These are phyloP conservation scores for Megathymus violae DNA, from an alignment of 1,140 invertebrate species.

Conservation along the genomic window DNA sequence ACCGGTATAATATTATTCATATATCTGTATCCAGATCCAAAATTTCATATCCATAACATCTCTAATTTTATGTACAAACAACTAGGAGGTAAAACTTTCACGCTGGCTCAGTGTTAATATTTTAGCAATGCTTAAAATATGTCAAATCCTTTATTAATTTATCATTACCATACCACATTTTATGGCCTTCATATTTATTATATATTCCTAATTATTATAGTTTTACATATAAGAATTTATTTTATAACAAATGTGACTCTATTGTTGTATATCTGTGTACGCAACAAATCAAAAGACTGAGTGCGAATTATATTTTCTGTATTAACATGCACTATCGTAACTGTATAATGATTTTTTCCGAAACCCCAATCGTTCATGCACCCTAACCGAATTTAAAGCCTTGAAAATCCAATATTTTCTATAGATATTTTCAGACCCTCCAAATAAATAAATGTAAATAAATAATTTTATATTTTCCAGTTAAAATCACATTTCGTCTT, in stretches of 20 bases:
- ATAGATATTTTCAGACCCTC: constrained; percentile 13
- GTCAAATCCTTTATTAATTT: too few species aligned
- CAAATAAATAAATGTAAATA: constrained; percentile 9
- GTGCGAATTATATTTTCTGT: constrained; percentile 33
- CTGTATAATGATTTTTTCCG: constrained; percentile 9
- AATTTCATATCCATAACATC: too few species aligned
- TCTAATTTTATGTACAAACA: too few species aligned
- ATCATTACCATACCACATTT: neutral
- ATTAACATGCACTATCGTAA: constrained; percentile 6
- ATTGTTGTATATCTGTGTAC: constrained; percentile 3
- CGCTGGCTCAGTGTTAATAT: too few species aligned
- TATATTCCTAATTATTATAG: too few species aligned
- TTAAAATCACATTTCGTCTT: constrained; percentile 1
- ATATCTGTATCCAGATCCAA: too few species aligned
- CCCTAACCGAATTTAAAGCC: constrained; percentile 19
- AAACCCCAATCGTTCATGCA: neutral
- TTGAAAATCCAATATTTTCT: constrained; percentile 23
- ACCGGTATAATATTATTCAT: too few species aligned
- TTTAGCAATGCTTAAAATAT: too few species aligned
- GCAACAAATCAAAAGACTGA: constrained; percentile 31
- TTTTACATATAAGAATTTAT: too few species aligned
- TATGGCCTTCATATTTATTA: neutral
- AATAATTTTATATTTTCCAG: constrained; percentile 12
- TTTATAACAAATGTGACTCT: too few species aligned
- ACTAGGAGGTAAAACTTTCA: too few species aligned